These are phyloP conservation scores for Disparrhopalites patrizii DNA, from an alignment of 2,888 invertebrate species.

Conservation along the genomic window DNA sequence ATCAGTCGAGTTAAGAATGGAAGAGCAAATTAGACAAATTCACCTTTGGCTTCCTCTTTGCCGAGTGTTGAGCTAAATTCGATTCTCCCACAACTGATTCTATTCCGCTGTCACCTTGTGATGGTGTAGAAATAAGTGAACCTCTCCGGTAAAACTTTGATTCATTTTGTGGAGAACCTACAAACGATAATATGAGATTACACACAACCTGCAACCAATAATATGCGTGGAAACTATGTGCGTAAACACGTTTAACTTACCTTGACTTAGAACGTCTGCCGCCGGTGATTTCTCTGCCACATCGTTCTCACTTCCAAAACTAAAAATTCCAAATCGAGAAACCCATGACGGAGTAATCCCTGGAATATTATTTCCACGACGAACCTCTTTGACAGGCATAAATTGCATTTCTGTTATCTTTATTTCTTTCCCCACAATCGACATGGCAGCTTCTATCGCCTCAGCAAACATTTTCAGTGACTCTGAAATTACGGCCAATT, in stretches of 20 bases:
- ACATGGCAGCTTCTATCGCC: conserved; percentile 67
- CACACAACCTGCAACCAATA: too few species aligned
- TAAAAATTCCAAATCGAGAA: conserved; percentile 29
- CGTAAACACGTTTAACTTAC: conserved; percentile 4
- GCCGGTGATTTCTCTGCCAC: not conserved
- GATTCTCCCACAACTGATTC: conserved; percentile 19
- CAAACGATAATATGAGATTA: not conserved
- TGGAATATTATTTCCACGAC: conserved; percentile 16
- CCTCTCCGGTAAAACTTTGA: conserved; percentile 12
- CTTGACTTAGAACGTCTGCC: not conserved
- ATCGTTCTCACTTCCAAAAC: conserved; percentile 20
- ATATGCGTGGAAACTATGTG: not conserved
- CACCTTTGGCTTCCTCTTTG: conserved; percentile 6
- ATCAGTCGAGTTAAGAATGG: not conserved
- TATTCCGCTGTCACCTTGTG: conserved; percentile 22
- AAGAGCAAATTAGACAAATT: not conserved
- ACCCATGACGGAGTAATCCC: conserved; percentile 35
- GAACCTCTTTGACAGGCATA: conserved; percentile 49
- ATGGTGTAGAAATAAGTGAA: conserved; percentile 23
- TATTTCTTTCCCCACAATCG: conserved; percentile 63
- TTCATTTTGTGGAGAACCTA: not conserved
- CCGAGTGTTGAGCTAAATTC: not conserved
- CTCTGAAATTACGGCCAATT: conserved; percentile 62
- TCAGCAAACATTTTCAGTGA: conserved; percentile 85
- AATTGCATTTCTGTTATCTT: conserved; percentile 59